A percentile compares a stretch with the other conserved stretches of the same genome.
Conservation (phyloP, 2,113 vertebrate species). For the Corythornis vintsioides region DNA sequence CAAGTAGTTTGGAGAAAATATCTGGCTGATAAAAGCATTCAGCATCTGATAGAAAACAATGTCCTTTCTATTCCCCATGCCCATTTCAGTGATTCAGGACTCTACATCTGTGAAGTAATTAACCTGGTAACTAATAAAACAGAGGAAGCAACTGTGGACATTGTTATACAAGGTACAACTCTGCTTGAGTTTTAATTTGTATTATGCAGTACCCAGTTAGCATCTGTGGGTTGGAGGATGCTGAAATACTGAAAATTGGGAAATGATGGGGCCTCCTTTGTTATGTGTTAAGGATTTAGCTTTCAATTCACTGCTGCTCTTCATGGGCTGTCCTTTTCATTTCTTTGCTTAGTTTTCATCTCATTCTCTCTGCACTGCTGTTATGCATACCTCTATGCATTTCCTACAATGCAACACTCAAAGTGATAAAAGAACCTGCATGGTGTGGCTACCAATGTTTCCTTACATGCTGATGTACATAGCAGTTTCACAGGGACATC, state of each 20-base stretch:
- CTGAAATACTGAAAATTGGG: not conserved
- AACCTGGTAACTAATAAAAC: constrained; percentile 52
- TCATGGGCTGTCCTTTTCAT: not conserved
- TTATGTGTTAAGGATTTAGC: not conserved
- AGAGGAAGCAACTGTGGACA: constrained; percentile 3
- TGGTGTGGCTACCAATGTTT: not conserved
- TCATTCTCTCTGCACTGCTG: not conserved
- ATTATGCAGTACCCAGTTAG: not conserved
- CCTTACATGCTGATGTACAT: not conserved
- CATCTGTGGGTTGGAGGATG: not conserved
- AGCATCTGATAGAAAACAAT: not conserved
- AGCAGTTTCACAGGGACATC: not conserved
- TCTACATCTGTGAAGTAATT: constrained; percentile 62
- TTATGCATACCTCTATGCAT: not conserved
- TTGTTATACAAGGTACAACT: constrained; percentile 59
- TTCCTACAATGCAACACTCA: not conserved
- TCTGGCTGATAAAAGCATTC: not conserved
- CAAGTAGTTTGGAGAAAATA: constrained; percentile 52
- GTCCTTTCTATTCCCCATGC: constrained; percentile 21
- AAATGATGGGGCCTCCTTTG: not conserved
- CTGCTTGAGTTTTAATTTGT: not conserved
- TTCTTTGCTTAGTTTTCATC: not conserved
- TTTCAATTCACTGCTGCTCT: not conserved
- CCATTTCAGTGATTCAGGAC: constrained; percentile 46
- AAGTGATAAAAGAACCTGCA: not conserved